phyloP scores from a whole-genome alignment of 2,797 vertebrate species.

The Thalassophryne amazonica region DNA sequence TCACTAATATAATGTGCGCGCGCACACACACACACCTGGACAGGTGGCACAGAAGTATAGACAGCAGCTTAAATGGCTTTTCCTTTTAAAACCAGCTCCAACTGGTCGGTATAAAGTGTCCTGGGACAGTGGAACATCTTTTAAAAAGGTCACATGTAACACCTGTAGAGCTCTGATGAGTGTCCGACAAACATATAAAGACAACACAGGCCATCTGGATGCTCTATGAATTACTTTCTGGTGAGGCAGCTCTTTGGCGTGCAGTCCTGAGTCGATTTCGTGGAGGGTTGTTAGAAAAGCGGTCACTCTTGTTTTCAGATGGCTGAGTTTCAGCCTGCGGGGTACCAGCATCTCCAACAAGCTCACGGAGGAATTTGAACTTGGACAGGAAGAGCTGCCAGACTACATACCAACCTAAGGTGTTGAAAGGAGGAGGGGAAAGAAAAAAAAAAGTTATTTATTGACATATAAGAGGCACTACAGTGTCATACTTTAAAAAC shows the following conservation, averaged over 20 bases:
- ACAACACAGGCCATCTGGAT: neutral
- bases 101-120: conserved; percentile 55
- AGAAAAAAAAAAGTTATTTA: neutral
- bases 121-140: neutral
- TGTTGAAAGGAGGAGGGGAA: neutral
- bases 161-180: neutral
- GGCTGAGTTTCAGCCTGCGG: conserved; percentile 86
- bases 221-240: conserved; percentile 63
- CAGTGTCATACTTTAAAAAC: no score
- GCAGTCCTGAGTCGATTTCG: conserved; percentile 79
- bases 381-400: conserved; percentile 98
- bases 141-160: neutral
- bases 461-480: neutral
- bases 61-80: conserved; percentile 50
- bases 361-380: conserved; percentile 96
- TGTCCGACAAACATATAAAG: neutral
- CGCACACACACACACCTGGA: conserved; percentile 2
- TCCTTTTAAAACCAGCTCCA: conserved; percentile 53
- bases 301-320: conserved; percentile 82
- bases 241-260: conserved; percentile 80
- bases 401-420: conserved; percentile 96
- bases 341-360: conserved; percentile 89
- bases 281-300: conserved; percentile 57
- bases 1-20: no score
- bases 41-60: conserved; percentile 17